Percentiles rank a stretch among this genome's conserved stretches.
phyloP scores from a whole-genome alignment of 2,113 vertebrate species.

The Chelonoidis abingdonii region DNA sequence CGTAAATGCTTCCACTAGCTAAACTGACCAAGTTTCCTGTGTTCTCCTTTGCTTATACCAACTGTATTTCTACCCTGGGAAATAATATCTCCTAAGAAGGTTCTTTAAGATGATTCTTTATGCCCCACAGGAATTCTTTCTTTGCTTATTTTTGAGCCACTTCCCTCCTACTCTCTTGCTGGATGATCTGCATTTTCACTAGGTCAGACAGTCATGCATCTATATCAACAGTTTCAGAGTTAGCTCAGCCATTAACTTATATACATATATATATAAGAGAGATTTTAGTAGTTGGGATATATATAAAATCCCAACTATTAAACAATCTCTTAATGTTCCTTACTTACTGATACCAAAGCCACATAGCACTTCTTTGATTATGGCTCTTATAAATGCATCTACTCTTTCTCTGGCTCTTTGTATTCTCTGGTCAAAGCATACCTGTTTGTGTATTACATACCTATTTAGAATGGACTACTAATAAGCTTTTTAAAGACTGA shows the following conservation, averaged over 20 bases:
- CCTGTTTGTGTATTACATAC: background rate
- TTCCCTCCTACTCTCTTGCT: background rate
- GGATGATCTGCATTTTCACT: background rate
- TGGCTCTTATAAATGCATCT: background rate
- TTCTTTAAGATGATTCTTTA: background rate
- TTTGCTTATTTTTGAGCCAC: background rate
- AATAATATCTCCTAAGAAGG: background rate
- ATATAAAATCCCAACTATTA: fast-evolving
- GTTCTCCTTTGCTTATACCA: background rate
- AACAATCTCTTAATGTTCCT: fast-evolving
- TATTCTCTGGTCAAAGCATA: background rate
- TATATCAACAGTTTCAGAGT: background rate
- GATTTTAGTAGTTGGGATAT: no score
- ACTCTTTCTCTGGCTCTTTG: background rate
- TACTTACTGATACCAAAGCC: background rate
- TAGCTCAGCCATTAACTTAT: background rate
- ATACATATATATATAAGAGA: no score
- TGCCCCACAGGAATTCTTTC: background rate
- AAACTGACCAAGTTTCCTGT: background rate
- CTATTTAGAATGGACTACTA: background rate
- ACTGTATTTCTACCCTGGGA: background rate
- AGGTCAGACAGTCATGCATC: background rate
- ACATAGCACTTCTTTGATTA: background rate
- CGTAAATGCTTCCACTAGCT: background rate
- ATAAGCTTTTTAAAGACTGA: background rate